phyloP scores from a whole-genome alignment of 1,140 invertebrate species.

The Hestina assimilis region DNA sequence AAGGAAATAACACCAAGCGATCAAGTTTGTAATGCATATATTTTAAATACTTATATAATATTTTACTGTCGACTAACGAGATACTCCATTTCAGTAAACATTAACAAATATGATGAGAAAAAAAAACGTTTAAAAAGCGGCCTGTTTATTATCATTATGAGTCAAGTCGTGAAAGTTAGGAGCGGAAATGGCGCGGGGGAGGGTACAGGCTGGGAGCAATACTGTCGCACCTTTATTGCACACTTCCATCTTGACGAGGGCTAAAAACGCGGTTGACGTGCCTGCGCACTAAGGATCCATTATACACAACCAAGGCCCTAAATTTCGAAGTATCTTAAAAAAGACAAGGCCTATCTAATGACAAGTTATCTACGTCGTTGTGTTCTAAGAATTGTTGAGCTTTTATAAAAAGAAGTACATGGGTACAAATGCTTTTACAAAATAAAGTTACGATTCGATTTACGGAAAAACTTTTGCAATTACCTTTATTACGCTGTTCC shows the following conservation, averaged over 20 bases:
- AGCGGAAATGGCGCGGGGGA: conserved; percentile 57
- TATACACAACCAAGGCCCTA: neutral
- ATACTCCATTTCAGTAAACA: conserved; percentile 16
- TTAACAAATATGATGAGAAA: conserved; percentile 26
- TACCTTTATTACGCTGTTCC: conserved; percentile 38
- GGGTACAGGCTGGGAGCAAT: conserved; percentile 39
- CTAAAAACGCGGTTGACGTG: conserved; percentile 24
- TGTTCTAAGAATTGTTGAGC: too few species aligned
- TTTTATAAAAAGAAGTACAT: neutral
- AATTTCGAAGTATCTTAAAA: conserved; percentile 1
- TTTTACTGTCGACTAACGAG: conserved; percentile 21
- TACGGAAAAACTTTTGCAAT: neutral
- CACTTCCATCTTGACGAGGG: conserved; percentile 43
- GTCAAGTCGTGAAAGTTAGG: conserved; percentile 66
- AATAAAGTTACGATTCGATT: neutral
- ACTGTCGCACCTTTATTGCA: conserved; percentile 52
- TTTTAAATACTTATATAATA: neutral
- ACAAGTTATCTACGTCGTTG: neutral
- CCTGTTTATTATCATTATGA: conserved; percentile 69
- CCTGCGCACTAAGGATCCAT: conserved; percentile 17
- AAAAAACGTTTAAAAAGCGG: conserved; percentile 54
- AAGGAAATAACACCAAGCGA: neutral
- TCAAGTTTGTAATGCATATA: neutral
- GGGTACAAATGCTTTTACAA: neutral
- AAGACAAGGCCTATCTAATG: neutral